These are phyloP conservation scores for Valencia hispanica DNA, from an alignment of 2,797 vertebrate species.

Conservation along the genomic window DNA sequence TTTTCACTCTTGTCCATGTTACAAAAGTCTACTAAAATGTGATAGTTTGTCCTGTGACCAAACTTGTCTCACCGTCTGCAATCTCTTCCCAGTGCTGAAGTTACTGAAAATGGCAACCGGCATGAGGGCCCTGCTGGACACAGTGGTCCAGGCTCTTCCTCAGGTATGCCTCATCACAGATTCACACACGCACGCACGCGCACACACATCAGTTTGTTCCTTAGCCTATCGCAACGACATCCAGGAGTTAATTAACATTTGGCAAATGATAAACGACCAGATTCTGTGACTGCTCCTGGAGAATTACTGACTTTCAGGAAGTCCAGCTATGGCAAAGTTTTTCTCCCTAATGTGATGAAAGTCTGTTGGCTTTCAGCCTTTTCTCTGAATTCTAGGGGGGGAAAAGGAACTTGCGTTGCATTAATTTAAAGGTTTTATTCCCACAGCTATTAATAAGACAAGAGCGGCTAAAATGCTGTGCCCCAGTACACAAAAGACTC, in stretches of 20 bases:
- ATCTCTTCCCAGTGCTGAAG: constrained; percentile 74
- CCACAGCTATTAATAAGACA: constrained; percentile 14
- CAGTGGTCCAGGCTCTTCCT: constrained; percentile 93
- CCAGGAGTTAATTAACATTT: constrained; percentile 63
- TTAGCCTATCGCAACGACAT: constrained; percentile 48
- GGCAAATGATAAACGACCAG: constrained; percentile 46
- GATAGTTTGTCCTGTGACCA: neutral
- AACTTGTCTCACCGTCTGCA: neutral
- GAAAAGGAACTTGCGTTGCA: neutral
- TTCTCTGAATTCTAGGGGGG: constrained; percentile 9
- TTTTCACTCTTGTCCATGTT: neutral
- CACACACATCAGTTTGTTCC: neutral
- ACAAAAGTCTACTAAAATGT: neutral
- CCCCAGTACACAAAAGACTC: constrained; percentile 14
- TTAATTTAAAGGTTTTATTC: constrained; percentile 10
- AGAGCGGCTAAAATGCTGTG: constrained; percentile 10
- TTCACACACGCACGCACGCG: constrained; percentile 21
- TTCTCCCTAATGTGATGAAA: constrained; percentile 2
- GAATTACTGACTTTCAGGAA: constrained; percentile 38
- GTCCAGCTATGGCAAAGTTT: neutral
- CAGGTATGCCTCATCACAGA: constrained; percentile 81
- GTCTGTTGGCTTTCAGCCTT: neutral
- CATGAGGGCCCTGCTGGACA: constrained; percentile 94
- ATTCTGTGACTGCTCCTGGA: constrained; percentile 16
- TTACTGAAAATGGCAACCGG: constrained; percentile 89